Percentiles rank a stretch among this genome's conserved stretches.
Evolutionary conservation across 1,140 invertebrate genomes (phyloP).

Genomic region (Ylistrum balloti): DNA sequence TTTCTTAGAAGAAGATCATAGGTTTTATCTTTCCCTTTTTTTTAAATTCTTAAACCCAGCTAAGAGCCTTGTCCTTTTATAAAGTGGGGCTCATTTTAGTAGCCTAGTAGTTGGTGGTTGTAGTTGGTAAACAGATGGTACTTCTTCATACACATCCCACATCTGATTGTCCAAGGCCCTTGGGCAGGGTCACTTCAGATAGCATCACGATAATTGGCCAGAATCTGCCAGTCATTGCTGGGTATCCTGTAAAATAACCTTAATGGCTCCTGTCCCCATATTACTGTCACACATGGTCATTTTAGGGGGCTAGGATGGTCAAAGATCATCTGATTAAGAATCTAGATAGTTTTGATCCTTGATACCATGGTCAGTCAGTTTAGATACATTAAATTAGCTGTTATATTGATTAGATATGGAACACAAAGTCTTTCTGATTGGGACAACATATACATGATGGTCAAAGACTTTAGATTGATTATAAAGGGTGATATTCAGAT

Average conservation of each 20-base stretch:
- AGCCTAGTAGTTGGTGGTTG: too few relatives aligned
- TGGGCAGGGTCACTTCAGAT: neutral
- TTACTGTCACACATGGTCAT: neutral
- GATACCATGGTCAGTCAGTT: neutral
- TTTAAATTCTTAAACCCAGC: too few relatives aligned
- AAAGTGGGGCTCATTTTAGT: too few relatives aligned
- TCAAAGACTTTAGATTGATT: neutral
- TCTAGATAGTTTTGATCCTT: neutral
- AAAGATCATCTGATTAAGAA: neutral
- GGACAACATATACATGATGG: neutral
- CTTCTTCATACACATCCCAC: neutral
- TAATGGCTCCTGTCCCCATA: conserved; percentile 19
- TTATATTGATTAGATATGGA: conserved; percentile 2
- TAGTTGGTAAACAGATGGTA: neutral
- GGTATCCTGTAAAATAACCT: neutral
- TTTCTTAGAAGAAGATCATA: too few relatives aligned
- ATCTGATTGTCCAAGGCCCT: neutral
- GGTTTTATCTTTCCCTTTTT: too few relatives aligned
- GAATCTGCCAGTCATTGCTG: neutral
- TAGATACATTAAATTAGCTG: conserved; percentile 4
- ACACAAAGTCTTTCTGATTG: neutral
- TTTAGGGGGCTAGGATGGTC: neutral
- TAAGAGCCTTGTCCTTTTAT: too few relatives aligned
- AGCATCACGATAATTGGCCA: conserved; percentile 26
- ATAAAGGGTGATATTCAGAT: neutral